Evolutionary conservation across 2,888 invertebrate genomes (phyloP), one percentile per base, ranked within the genome.

Genomic region (Philopedon plagiatum): DNA sequence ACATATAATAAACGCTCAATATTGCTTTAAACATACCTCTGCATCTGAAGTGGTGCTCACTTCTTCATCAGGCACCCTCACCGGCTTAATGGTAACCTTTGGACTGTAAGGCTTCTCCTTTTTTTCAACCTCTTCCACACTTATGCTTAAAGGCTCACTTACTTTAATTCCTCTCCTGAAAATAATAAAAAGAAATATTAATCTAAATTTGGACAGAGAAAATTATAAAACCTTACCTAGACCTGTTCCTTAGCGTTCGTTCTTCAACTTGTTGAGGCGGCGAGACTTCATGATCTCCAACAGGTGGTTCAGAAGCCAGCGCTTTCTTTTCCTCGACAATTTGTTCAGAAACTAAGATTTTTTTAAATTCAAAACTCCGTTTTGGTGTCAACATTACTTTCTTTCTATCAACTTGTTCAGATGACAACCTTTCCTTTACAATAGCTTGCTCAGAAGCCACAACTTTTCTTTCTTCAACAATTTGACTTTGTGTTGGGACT

Each of bases 11-110:
- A 7, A 26, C 26, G 7, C 26, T 13, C 4, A 51, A 29, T 13
- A 51, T 29, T 29, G 1, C 5, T 26, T 8, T 11, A 32, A 49
- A 67, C 18, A 11, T 58, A 75, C 75, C 64, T 83, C 80, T 2
- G 71, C 34, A 21, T 79, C 79, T 9, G 75, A 66, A 9, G 78
- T 79, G 2, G 78, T 80, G 46, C 77, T 80, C 3, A 79, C 77
- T 72, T 81, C 81, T 49, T 79, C 80, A 32, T 80, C 79, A 8
- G 80, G 80, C 32, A 78, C 78, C 77, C 78, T 81, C 65, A 84
- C 80, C 21, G 86, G 85, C 78, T 87, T 86, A 62, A 86, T 86
- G 46, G 83, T 86, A 41, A 85, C 80, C 81, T 86, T 87, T 23
- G 86, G 85, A 69, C 82, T 82, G 65, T 79, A 81, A 0, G 75